Conservation (phyloP, 2,113 vertebrate species). For the Malurus elegans region DNA sequence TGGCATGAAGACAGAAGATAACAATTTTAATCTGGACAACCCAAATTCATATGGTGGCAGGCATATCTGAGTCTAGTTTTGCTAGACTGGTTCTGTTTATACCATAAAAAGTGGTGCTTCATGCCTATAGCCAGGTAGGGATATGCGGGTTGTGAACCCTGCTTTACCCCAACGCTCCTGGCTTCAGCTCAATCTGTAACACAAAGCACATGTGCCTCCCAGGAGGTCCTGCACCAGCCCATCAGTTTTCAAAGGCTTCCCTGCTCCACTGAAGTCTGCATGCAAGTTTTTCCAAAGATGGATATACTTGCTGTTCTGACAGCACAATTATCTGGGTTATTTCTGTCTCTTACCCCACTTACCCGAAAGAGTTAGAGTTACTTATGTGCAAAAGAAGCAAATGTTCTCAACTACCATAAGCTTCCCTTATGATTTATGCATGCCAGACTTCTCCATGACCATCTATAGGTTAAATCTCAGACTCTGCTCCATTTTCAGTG, state of each 20-base stretch:
- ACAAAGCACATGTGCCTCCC: constrained; percentile 5
- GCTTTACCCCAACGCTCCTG: neutral
- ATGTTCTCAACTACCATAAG: neutral
- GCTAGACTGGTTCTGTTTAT: neutral
- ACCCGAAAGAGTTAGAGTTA: neutral
- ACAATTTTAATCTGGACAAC: neutral
- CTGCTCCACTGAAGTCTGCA: neutral
- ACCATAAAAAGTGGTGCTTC: neutral
- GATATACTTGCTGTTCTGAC: neutral
- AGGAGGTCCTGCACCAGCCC: neutral
- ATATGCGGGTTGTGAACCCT: neutral
- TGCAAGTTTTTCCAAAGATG: constrained; percentile 40
- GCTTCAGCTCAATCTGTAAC: neutral
- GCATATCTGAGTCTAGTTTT: neutral
- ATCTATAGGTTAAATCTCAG: neutral
- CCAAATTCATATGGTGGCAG: neutral
- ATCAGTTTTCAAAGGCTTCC: neutral
- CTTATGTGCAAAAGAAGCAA: neutral
- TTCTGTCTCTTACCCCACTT: neutral
- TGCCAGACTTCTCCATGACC: neutral
- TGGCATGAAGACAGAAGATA: neutral
- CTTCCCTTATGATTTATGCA: neutral
- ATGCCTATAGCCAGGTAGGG: neutral
- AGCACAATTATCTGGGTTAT: constrained; percentile 5
- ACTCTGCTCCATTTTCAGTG: neutral